Conservation (phyloP, 1,140 invertebrate genomes). For the Drosophila baimaii region DNA sequence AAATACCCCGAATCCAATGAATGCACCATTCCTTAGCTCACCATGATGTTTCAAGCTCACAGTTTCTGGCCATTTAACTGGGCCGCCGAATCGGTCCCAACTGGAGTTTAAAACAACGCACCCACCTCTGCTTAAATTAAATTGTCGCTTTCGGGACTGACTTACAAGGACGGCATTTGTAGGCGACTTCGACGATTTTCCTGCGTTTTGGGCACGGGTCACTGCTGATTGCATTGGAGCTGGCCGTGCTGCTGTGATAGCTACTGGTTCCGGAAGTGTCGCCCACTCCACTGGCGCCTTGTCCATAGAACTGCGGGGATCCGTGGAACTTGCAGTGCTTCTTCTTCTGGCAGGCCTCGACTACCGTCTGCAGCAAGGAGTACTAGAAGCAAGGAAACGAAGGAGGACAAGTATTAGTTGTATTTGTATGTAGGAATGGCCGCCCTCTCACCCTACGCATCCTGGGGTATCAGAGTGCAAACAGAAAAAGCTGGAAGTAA, state of each 20-base stretch:
- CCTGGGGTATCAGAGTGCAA: slow-evolving; percentile 22
- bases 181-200: slow-evolving; percentile 96
- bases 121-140: neutral
- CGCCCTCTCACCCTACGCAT: slow-evolving; percentile 10
- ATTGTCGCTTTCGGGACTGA: slow-evolving; percentile 74
- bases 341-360: slow-evolving; percentile 96
- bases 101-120: slow-evolving; percentile 13
- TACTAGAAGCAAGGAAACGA: slow-evolving; percentile 87
- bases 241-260: slow-evolving; percentile 78
- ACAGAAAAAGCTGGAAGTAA: slow-evolving; percentile 48
- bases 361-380: slow-evolving; percentile 95
- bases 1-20: neutral
- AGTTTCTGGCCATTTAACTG: slow-evolving; percentile 49
- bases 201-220: slow-evolving; percentile 94
- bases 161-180: slow-evolving; percentile 98
- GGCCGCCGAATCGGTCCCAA: slow-evolving; percentile 50
- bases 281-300: slow-evolving; percentile 82
- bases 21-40: neutral
- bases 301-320: slow-evolving; percentile 90
- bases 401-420: slow-evolving; percentile 51
- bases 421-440: slow-evolving; percentile 18
- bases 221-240: slow-evolving; percentile 69
- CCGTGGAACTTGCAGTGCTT: slow-evolving; percentile 94
- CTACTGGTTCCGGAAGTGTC: slow-evolving; percentile 76
- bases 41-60: neutral